A percentile compares a stretch with the other conserved stretches of the same genome.
phyloP scores from a whole-genome alignment of 2,113 vertebrate genomes.

The Axis porcinus region DNA sequence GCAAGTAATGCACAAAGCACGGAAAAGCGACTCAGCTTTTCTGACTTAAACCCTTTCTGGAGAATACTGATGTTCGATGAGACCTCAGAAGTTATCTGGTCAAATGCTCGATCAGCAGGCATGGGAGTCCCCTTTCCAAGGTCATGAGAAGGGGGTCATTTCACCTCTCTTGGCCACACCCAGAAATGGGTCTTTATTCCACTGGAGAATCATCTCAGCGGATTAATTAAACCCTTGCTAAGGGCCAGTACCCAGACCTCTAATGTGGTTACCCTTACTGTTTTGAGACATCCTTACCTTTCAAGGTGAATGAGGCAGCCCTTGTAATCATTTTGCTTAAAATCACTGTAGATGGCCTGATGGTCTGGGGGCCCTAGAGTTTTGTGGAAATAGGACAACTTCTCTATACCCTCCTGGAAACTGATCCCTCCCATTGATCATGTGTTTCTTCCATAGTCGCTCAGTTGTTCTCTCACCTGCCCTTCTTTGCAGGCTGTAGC shows the following conservation, averaged over 20 bases:
- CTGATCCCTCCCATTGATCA: neutral
- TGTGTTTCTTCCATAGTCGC: neutral
- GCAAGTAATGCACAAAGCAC: neutral
- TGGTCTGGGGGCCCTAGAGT: neutral
- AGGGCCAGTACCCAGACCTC: neutral
- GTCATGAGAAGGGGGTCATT: neutral
- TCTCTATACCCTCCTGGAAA: neutral
- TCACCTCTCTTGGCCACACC: neutral
- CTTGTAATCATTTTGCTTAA: neutral
- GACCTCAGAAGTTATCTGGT: neutral
- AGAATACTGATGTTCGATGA: neutral
- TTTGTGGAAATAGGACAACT: neutral
- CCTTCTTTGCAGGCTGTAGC: neutral
- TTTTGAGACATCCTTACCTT: neutral
- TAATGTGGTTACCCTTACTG: neutral
- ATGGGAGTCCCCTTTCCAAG: neutral
- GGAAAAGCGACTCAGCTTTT: neutral
- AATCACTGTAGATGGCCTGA: neutral
- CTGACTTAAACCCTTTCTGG: neutral
- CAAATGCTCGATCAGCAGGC: neutral
- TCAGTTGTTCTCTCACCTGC: neutral
- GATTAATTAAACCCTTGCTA: neutral
- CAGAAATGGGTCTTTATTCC: neutral
- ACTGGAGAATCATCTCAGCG: neutral
- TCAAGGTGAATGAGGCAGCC: neutral